Evolutionary conservation across 2,797 vertebrate species (phyloP).

Genomic region (Peromyscus eremicus): DNA sequence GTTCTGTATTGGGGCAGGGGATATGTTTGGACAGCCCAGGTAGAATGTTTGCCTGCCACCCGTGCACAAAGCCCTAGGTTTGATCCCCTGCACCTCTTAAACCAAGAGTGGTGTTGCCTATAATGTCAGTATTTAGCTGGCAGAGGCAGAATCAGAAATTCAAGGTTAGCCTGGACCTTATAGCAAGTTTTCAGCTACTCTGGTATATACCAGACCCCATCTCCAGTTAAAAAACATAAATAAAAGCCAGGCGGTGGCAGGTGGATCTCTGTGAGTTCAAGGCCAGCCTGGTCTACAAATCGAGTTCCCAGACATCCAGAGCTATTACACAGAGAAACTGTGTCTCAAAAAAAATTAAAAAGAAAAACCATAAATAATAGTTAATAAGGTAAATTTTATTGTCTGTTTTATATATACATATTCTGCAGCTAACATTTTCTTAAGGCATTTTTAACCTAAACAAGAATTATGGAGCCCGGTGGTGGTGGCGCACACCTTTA

Average conservation of each 20-base stretch:
- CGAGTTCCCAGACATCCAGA: background rate
- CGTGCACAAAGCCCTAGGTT: background rate
- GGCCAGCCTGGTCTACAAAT: too few species aligned
- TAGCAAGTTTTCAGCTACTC: background rate
- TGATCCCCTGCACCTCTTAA: background rate
- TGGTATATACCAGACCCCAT: background rate
- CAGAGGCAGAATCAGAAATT: background rate
- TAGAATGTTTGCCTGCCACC: background rate
- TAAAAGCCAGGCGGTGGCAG: background rate
- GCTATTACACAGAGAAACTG: background rate
- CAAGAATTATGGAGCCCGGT: too few species aligned
- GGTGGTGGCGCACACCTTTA: too few species aligned
- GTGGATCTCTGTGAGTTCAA: too few species aligned
- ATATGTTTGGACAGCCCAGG: background rate
- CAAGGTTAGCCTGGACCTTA: background rate
- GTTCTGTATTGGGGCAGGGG: background rate
- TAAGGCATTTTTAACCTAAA: constrained; percentile 9
- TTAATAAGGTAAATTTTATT: background rate
- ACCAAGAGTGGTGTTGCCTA: background rate
- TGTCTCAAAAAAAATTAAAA: background rate
- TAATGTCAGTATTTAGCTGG: background rate
- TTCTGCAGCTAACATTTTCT: constrained; percentile 42
- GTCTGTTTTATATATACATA: constrained; percentile 8
- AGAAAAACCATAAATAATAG: too few species aligned
- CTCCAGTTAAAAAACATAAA: background rate